Evolutionary conservation across 2,888 invertebrate genomes (phyloP), one percentile per base, ranked within the genome.

Genomic region (Euproctis similis): DNA sequence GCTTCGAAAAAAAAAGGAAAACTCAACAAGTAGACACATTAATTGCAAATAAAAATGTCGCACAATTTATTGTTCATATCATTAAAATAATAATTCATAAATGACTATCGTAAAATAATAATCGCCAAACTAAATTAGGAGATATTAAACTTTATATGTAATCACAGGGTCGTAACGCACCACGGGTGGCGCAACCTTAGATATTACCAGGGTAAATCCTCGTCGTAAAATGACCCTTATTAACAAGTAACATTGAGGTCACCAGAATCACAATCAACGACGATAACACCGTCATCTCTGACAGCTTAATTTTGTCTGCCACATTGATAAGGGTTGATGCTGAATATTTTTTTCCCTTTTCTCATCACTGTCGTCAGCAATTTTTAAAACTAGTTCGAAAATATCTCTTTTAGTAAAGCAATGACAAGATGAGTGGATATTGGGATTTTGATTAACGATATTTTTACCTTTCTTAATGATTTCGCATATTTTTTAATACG

Each of bases 121-220:
- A 53, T 55, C 49, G 40, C 31, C n/a, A 47, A 38, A 45, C 59
- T 58, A 59, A 65, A 48, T 48, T 46, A 43, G 32, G 24, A 36
- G 61, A 53, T 65, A 36, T 4, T 4, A 6, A 60, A 53, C 40
- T 61, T 61, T 56, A 66, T 66, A 53, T 34, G 64, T 61, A 63
- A 68, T 67, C 42, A 55, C 31, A 7, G 4, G 21, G 21, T 21
- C 21, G 11, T 21, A 21, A 10, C 4, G 4, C 10, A 9, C 21
- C 3, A 38, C 44, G 49, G 60, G 63, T 30, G 59, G 49, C 46
- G 57, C 23, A 28, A 27, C 39, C 38, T 38, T 39, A 34, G 28
- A 36, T 30, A 44, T 52, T 43, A 47, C 51, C n/a, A 44, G 38
- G 35, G 33, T 34, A 50, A 42, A 56, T 55, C 59, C 48, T 24